Conservation (phyloP, 2,113 vertebrate genomes). For the Chloebia gouldiae region DNA sequence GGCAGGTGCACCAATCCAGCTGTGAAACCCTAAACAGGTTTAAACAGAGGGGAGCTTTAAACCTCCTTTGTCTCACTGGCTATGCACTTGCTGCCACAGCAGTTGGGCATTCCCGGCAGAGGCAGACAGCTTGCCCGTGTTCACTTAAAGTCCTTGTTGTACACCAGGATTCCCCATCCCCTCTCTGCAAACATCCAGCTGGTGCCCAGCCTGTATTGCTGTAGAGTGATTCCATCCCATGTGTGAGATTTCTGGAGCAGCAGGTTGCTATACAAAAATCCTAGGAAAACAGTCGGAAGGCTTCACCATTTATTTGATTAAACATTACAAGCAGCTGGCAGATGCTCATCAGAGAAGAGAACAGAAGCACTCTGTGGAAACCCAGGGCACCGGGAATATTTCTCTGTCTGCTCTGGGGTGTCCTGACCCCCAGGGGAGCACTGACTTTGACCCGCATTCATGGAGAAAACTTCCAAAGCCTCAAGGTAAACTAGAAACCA, state of each 20-base stretch:
- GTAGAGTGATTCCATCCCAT: neutral
- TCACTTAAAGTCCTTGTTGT: neutral
- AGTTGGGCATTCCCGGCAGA: neutral
- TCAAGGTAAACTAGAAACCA: too few species aligned
- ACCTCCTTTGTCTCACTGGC: neutral
- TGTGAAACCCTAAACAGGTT: neutral
- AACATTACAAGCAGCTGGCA: neutral
- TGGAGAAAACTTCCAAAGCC: too few species aligned
- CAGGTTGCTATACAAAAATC: neutral
- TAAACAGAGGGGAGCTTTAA: neutral
- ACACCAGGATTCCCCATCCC: accelerated
- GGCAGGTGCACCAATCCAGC: neutral
- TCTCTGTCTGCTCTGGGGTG: too few species aligned
- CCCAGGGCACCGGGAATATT: too few species aligned
- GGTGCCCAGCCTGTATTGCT: neutral
- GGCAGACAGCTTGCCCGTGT: neutral
- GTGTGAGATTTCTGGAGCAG: neutral
- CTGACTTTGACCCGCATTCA: too few species aligned
- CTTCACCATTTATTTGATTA: neutral
- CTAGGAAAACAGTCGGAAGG: neutral
- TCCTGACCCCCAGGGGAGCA: too few species aligned
- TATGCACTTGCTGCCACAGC: neutral
- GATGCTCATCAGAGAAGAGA: neutral
- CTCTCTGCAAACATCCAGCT: neutral
- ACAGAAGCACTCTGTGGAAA: too few species aligned